A percentile compares a stretch with the other conserved stretches of the same genome.
phyloP scores from a whole-genome alignment of 2,888 invertebrate genomes.

The Drosophila cognata region DNA sequence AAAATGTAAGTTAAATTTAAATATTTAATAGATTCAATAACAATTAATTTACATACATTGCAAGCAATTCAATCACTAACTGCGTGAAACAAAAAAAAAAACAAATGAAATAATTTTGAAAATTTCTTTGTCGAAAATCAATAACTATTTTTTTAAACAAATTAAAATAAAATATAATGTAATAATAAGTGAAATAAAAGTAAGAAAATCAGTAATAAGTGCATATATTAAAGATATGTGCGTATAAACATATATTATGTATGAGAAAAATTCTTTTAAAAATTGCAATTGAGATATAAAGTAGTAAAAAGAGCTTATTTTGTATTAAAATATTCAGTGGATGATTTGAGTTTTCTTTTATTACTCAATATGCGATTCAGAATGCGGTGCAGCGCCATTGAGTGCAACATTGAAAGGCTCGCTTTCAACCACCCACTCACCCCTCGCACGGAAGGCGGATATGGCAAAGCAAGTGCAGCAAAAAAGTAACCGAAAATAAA shows the following conservation, averaged over 20 bases:
- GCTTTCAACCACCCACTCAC: background rate
- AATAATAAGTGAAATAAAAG: background rate
- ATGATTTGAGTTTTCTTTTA: background rate
- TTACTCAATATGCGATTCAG: constrained; percentile 18
- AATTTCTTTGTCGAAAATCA: background rate
- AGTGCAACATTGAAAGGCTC: constrained; percentile 30
- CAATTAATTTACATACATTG: background rate
- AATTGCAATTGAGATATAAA: background rate
- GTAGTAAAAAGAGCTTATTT: background rate
- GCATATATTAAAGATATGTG: background rate
- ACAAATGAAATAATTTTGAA: too few species aligned
- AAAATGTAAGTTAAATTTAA: background rate
- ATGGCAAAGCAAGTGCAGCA: constrained; percentile 46
- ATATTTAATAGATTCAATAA: background rate
- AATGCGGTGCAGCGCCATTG: constrained; percentile 33
- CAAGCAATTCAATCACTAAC: background rate
- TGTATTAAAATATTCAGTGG: background rate
- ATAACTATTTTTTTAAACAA: background rate
- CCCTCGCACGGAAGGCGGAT: constrained; percentile 19
- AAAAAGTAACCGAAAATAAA: constrained; percentile 13
- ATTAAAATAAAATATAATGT: background rate
- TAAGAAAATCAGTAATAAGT: background rate
- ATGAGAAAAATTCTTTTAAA: background rate
- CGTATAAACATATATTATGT: too few species aligned
- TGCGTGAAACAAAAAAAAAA: too few species aligned